Conservation (phyloP, 2,888 invertebrate genomes). For the Spatulosminthurus flaviceps region DNA sequence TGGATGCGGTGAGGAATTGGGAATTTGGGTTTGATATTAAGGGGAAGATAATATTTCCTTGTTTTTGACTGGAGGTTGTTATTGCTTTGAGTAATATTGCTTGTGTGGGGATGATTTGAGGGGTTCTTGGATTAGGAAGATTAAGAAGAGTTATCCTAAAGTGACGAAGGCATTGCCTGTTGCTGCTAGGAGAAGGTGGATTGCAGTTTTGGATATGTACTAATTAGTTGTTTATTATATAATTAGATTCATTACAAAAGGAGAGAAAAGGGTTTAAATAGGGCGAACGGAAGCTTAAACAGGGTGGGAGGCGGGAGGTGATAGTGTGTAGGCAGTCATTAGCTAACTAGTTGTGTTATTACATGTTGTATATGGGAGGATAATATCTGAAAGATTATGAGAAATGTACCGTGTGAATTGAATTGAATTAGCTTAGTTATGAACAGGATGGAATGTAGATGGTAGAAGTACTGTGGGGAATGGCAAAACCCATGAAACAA, state of each 20-base stretch:
- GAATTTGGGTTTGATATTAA: background rate
- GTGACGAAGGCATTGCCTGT: no score
- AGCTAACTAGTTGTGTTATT: background rate
- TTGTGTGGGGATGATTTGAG: no score
- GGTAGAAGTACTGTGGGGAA: background rate
- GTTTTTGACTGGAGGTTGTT: no score
- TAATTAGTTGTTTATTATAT: no score
- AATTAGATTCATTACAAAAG: no score
- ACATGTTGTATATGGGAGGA: background rate
- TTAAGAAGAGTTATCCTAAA: no score
- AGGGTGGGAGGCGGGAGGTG: no score
- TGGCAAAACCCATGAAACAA: background rate
- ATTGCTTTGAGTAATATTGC: no score
- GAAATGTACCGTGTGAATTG: background rate
- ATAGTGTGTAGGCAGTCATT: background rate
- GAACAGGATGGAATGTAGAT: background rate
- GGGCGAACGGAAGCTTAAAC: background rate
- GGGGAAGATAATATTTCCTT: no score
- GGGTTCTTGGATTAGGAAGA: no score
- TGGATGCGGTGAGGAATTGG: background rate
- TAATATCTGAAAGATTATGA: background rate
- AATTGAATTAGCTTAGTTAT: slow-evolving; percentile 2
- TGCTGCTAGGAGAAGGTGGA: no score
- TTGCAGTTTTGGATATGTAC: no score
- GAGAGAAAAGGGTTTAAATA: background rate